Base-by-base conservation (phyloP, 2,113 vertebrate genomes). In the Deroptyus accipitrinus region DNA sequence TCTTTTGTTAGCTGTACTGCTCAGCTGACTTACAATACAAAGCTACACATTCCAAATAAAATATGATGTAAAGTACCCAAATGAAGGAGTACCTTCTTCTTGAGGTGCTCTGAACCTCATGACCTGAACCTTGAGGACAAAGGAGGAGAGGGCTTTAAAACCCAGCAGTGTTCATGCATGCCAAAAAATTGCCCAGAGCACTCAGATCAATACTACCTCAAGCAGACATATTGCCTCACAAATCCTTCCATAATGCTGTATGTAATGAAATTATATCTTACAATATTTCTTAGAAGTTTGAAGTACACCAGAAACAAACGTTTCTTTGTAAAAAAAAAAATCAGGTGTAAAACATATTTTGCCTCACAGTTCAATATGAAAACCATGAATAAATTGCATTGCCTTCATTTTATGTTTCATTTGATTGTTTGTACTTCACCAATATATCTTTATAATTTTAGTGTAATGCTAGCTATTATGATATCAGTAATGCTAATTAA, bases 401-500 rank as follows among this genome's bases (percentile, higher is more conserved):
- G 16, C 66, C 49, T 37, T 83, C 9, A 8, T 78, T 51, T 48
- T 30, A 61, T 11, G 13, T 64, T 91, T 73, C 2, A 23, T 70
- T 77, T 35, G 83, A 33, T 81, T 92, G 18, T 85, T 75, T 78
- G 25, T 54, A 41, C 54, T 79, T 7, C 64, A 88, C 86, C 22
- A 72, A 51, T 94, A 78, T 27, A 33, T 77, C 33, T 74, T 94
- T 69, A 86, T 72, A 80, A 93, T 73, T 82, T 90, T 86, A 68
- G 13, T 33, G 22, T 63, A 64, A 86, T 20, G 4, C 48, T 93
- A 94, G 57, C 35, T 86, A 20, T 86, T 91, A 44, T 62, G 18
- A 33, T 37, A 94, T 62, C 42, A 90, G 41, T 51, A 76, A 76
- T 69, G 70, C 52, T 96, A 97, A 95, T 84, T 92, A 91, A 93